phyloP scores from a whole-genome alignment of 2,113 vertebrate genomes.

The Felis chaus region DNA sequence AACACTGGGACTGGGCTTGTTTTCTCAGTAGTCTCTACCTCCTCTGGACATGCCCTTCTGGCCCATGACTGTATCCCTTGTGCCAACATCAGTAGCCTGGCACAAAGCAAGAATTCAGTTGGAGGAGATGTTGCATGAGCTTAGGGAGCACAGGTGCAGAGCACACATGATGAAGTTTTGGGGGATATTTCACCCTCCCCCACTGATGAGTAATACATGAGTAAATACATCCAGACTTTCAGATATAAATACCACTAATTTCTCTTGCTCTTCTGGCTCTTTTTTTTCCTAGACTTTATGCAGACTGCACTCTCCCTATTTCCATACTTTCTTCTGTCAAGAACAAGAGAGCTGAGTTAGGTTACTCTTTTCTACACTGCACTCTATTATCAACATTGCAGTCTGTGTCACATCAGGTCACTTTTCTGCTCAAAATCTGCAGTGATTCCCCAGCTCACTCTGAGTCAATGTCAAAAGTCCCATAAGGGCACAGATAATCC shows the following conservation, averaged over 20 bases:
- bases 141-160: neutral
- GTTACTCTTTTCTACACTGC: neutral
- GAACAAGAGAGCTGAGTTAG: neutral
- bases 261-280: neutral
- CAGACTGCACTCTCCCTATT: neutral
- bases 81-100: neutral
- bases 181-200: neutral
- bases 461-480: neutral
- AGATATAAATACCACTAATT: neutral
- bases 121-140: neutral
- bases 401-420: neutral
- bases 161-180: neutral
- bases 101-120: neutral
- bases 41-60: neutral
- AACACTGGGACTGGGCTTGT: neutral
- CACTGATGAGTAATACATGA: neutral
- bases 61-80: neutral
- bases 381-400: constrained; percentile 1
- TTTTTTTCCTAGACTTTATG: neutral
- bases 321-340: neutral
- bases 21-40: neutral
- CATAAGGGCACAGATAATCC: neutral
- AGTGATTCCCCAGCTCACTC: neutral
- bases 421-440: neutral
- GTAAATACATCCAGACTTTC: neutral